phyloP scores from a whole-genome alignment of 2,113 vertebrate species.

The Nibea albiflora region DNA sequence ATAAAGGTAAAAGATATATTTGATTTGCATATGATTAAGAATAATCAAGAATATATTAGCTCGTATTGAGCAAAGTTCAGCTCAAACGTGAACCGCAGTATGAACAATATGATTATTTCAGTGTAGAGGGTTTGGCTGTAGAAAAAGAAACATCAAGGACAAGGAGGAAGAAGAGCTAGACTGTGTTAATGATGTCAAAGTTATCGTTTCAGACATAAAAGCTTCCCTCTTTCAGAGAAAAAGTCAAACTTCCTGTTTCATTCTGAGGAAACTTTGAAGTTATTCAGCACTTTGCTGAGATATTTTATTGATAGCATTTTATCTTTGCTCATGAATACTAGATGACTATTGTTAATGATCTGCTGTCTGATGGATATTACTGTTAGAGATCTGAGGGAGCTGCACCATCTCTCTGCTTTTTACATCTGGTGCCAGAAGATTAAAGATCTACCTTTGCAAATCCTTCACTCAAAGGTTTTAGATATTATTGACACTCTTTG shows the following conservation, averaged over 20 bases:
- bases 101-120: not conserved
- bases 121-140: not conserved
- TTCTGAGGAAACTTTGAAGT: constrained; percentile 2
- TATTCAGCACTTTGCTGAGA: not conserved
- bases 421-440: not conserved
- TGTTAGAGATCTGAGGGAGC: constrained; percentile 10
- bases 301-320: constrained; percentile 22
- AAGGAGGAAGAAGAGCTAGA: not conserved
- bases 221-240: not conserved
- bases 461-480: not conserved
- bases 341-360: constrained; percentile 24
- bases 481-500: not conserved
- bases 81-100: not conserved
- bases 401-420: constrained; percentile 1
- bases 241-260: not conserved
- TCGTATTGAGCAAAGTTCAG: not conserved
- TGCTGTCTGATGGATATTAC: constrained; percentile 1
- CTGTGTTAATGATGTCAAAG: not conserved
- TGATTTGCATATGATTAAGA: constrained; percentile 34
- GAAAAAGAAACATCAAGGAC: not conserved
- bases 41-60: not conserved
- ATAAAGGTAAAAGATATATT: constrained; percentile 4
- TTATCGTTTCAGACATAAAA: not conserved
- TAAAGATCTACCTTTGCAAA: not conserved
- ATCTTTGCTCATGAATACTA: constrained; percentile 2